Conservation (phyloP, 2,797 vertebrate genomes). For the Bradypodion pumilum region DNA sequence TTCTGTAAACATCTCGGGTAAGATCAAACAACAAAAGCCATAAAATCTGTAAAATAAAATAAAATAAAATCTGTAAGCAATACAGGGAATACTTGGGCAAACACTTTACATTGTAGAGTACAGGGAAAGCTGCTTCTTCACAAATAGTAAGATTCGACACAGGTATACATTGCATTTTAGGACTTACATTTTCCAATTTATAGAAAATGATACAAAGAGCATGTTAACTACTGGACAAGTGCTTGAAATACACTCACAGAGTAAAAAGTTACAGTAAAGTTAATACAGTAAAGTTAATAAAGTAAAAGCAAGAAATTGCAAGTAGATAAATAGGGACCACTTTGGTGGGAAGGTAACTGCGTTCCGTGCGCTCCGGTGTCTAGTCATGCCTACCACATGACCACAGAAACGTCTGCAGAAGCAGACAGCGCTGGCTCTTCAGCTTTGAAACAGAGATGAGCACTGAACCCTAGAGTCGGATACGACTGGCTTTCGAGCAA, state of each 20-base stretch:
- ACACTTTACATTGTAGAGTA: neutral
- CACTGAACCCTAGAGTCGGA: no score
- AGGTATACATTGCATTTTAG: neutral
- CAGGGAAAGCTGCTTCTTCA: neutral
- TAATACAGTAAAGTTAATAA: no score
- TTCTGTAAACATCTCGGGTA: neutral
- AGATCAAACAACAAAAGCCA: neutral
- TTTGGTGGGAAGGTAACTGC: no score
- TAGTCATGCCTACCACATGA: no score
- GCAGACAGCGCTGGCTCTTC: no score
- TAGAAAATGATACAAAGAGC: neutral
- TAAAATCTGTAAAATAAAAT: neutral
- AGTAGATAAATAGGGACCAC: no score
- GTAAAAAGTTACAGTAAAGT: neutral
- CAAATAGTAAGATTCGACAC: neutral
- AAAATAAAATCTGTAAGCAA: neutral
- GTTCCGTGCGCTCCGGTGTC: no score
- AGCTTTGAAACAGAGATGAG: no score
- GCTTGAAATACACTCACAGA: neutral
- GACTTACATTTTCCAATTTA: neutral
- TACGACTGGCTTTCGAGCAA: no score
- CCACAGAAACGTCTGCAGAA: no score
- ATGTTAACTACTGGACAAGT: neutral
- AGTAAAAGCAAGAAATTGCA: no score
- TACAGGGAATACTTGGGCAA: neutral